A percentile compares a stretch with the other conserved stretches of the same genome.
Evolutionary conservation across 2,888 invertebrate genomes (phyloP).

Genomic region (Drosophila prolongata): DNA sequence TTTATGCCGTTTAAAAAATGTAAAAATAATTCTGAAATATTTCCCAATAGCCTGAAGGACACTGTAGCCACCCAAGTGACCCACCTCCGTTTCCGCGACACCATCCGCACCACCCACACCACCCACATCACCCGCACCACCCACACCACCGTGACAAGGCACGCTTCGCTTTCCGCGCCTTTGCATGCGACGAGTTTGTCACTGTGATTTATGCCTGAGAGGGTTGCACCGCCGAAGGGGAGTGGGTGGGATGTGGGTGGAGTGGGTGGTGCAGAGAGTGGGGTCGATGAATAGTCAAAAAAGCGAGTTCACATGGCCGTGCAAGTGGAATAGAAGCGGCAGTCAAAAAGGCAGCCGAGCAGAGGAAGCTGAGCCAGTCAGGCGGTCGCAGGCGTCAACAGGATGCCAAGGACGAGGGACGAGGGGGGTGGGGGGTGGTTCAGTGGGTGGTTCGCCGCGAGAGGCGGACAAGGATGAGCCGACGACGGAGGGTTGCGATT

Average conservation of each 20-base stretch:
- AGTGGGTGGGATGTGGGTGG: slow-evolving; percentile 13
- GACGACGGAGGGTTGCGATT: slow-evolving; percentile 18
- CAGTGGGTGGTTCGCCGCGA: background rate
- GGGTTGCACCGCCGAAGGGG: slow-evolving; percentile 60
- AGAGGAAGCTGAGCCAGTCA: slow-evolving; percentile 45
- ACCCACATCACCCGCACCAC: background rate
- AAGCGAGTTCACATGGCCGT: slow-evolving; percentile 20
- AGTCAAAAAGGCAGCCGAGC: slow-evolving; percentile 65
- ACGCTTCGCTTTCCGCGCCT: slow-evolving; percentile 38
- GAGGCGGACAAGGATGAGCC: background rate
- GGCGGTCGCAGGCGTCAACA: slow-evolving; percentile 75
- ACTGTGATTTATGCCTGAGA: slow-evolving; percentile 74
- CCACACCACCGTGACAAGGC: slow-evolving; percentile 17
- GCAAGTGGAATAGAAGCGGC: slow-evolving; percentile 8
- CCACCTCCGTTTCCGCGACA: background rate
- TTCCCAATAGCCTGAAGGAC: background rate
- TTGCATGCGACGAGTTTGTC: slow-evolving; percentile 66
- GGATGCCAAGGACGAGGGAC: slow-evolving; percentile 57
- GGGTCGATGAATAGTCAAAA: slow-evolving; percentile 52
- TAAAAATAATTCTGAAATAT: background rate
- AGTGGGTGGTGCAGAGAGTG: background rate
- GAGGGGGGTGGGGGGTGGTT: background rate
- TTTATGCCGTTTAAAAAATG: too few species aligned
- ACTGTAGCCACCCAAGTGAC: slow-evolving; percentile 1
- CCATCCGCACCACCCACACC: background rate